These are phyloP conservation scores for Phainopepla nitens DNA, from an alignment of 2,113 vertebrate genomes.

Conservation along the genomic window DNA sequence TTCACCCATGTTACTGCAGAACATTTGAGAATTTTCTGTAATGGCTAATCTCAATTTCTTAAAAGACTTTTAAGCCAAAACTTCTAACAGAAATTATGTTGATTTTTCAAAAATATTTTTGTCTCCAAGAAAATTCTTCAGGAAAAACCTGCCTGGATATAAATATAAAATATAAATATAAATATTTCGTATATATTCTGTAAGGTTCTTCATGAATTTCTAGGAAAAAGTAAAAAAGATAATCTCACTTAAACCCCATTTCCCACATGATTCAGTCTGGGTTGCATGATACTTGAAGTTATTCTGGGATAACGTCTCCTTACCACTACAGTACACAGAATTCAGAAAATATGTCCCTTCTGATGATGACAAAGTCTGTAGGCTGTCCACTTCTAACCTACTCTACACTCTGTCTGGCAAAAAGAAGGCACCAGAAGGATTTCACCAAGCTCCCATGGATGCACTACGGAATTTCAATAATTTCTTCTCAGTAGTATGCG, in stretches of 20 bases:
- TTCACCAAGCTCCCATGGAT: background rate
- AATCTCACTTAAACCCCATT: background rate
- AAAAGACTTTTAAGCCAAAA: background rate
- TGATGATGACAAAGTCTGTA: background rate
- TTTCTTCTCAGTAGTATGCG: background rate
- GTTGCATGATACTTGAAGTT: background rate
- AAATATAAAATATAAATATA: background rate
- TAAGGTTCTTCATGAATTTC: background rate
- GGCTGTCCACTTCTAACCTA: background rate
- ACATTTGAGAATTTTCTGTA: background rate
- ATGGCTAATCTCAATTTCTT: background rate
- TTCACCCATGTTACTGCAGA: background rate
- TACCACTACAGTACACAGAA: background rate
- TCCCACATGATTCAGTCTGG: background rate
- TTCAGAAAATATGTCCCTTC: background rate
- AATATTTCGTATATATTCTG: background rate
- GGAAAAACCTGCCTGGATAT: background rate
- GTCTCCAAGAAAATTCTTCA: background rate
- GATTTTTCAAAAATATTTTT: background rate
- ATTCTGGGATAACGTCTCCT: background rate
- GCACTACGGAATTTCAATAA: accelerated
- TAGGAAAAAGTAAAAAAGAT: background rate
- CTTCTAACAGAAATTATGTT: background rate
- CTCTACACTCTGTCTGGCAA: background rate
- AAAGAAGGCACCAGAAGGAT: background rate